Evolutionary conservation across 2,888 invertebrate genomes (phyloP), one percentile per base, ranked within the genome.

Genomic region (Hedya salicella): DNA sequence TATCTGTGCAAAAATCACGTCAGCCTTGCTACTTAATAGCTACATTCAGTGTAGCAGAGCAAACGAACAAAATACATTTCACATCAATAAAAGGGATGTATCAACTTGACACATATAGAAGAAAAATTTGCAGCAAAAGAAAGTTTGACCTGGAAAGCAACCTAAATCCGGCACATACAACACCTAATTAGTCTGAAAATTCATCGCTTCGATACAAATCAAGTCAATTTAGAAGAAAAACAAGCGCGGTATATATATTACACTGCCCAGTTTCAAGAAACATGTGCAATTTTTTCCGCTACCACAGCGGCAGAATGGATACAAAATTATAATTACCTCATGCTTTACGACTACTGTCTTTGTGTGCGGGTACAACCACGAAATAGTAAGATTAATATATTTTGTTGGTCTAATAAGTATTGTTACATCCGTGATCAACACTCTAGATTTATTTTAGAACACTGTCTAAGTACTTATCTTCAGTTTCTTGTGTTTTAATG

Each of bases 241-340:
- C 44, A 16, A 52, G 32, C 39, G 30, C 19, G 21, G 39, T 39
- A 49, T 14, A 44, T 42, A 17, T 60, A 52, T 44, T 53, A 32
- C 52, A 40, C 14, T 30, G 52, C 17, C 30, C 13, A 30, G 39
- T 60, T 59, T 65, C 21, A 53, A 60, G 65, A 65, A 65, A 60
- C 52, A 19, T 59, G 46, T 0, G 52, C 59, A 65, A 52, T 65
- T 44, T 59, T 59, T 64, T 64, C 64, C 64, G 64, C 64, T 52
- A 59, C 50, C 44, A n/a, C n/a, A 21, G 44, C 49, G 50, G 50
- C 32, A 59, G 64, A 64, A 59, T 59, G 59, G 46, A 48, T 48
- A 59, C 59, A 52, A 52, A 62, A 59, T 60, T 60, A 46, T 60
- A 65, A 65, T 65, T 60, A 60, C 65, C 52, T 48, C 59, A 65